Evolutionary conservation across 2,797 vertebrate species (phyloP), one percentile per base, ranked within the genome.

Genomic region (Enteromius trimaculatus): DNA sequence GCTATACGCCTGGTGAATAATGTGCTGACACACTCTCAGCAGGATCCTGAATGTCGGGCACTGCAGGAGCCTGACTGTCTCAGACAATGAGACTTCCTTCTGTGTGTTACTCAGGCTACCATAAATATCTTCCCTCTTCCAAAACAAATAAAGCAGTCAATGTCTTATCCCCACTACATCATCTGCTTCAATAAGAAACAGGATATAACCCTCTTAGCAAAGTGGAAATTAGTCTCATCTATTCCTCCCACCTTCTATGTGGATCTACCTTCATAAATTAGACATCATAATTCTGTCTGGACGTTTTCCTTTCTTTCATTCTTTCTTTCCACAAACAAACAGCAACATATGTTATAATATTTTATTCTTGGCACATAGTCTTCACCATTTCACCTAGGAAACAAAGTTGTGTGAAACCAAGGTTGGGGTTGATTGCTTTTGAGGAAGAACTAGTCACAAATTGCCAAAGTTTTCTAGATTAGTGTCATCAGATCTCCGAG

Each of bases 81-180:
- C 39, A 44, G 44, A 66, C 82, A 82, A 82, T 72, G 44, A 69
- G 62, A 29, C 51, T 51, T 55, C 71, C 71, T 75, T 23, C 49
- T 55, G 49, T 75, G 71, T 74, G 49, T 34, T 70, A 53, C 71
- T 77, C 51, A 39, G 66, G 64, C 69, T 51, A 66, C 8, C 65
- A 53, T 65, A 55, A 23, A 65, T 66, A 79, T 75, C 69, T 75
- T 68, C 77, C 29, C 64, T 86, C 71, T 77, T 86, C 71, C 68
- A 81, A 69, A 69, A 70, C 44, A 84, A 81, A 81, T 80, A 77
- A 78, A 86, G 23, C 17, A 77, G 71, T 29, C 71, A 65, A 77
- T n/a, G 37, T 68, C 74, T 60, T 62, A n/a, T 70, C 80, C 26
- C 21, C 78, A 55, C 64, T 47, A 72, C 58, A 74, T 64, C 55